phyloP scores from a whole-genome alignment of 2,113 vertebrate species.

The Nanorana parkeri region DNA sequence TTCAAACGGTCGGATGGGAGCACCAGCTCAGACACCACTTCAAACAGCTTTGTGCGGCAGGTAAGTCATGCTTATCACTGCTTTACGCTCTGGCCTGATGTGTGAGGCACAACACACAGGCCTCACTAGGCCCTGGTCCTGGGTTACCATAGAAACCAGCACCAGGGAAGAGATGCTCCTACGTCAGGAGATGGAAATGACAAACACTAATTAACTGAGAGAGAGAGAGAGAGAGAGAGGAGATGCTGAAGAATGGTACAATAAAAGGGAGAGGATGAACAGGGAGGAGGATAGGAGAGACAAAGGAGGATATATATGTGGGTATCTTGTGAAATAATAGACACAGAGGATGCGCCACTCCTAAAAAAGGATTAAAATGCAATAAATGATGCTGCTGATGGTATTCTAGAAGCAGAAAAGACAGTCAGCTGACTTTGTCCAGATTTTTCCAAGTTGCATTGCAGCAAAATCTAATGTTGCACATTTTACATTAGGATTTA shows the following conservation, averaged over 20 bases:
- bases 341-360: not conserved
- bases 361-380: no score
- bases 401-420: no score
- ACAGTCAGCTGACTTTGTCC: no score
- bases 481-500: no score
- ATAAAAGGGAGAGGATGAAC: not conserved
- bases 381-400: no score
- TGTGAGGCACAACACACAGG: constrained; percentile 30
- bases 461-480: no score
- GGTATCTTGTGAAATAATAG: not conserved
- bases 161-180: constrained; percentile 56
- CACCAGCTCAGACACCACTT: constrained; percentile 96
- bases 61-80: constrained; percentile 68
- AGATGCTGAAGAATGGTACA: not conserved
- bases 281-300: constrained; percentile 20
- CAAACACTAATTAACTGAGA: constrained; percentile 53
- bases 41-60: constrained; percentile 96
- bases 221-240: constrained; percentile 44
- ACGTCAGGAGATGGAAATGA: constrained; percentile 57
- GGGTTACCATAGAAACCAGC: constrained; percentile 52
- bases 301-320: not conserved
- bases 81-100: constrained; percentile 25
- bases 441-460: no score
- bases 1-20: constrained; percentile 96
- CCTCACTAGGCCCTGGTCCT: constrained; percentile 51